Evolutionary conservation across 1,140 invertebrate genomes (phyloP), one percentile per base, ranked within the genome.

Genomic region (Euwallacea similis): DNA sequence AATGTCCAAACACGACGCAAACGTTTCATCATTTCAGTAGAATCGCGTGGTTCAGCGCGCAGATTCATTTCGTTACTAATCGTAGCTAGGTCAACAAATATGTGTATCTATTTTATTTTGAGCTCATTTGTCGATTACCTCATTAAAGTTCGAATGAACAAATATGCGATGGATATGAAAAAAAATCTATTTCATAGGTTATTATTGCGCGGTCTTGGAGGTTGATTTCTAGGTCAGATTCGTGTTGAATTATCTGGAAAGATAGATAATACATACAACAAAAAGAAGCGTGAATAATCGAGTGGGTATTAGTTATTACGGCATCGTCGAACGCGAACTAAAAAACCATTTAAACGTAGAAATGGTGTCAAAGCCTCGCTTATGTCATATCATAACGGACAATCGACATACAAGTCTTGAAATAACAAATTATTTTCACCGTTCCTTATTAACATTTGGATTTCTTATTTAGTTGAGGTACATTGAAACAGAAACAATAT

Each of bases 361-460:
- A 75, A 75, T 67, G 69, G 60, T 72, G 73, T 75, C 73, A 75
- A 75, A 75, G 73, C 71, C 73, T 72, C 69, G 64, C 33, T 75
- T 75, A 75, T 72, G 71, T 75, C 71, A 75, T 70, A 66, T 67
- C 47, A 50, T 68, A 71, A 71, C 71, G 66, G 73, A 64, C 58
- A 66, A 72, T 72, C 66, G 67, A 72, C 55, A 55, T 64, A 64
- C 42, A 61, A 9, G 42, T 42, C 59, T 21, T 42, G 59, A 42
- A 61, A 61, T 61, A 41, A 13, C 59, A 10, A 33, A 61, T 61
- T 61, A 61, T 41, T 33, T 10, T 16, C 2, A 33, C 21, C 21
- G 21, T 33, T 33, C 21, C 21, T 33, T 33, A 33, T 33, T 33
- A 33, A 33, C 21, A 33, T 33, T 33, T 33, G 21, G 21, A 33